Base-by-base conservation (phyloP, 2,797 vertebrate genomes). In the Spea hammondii region DNA sequence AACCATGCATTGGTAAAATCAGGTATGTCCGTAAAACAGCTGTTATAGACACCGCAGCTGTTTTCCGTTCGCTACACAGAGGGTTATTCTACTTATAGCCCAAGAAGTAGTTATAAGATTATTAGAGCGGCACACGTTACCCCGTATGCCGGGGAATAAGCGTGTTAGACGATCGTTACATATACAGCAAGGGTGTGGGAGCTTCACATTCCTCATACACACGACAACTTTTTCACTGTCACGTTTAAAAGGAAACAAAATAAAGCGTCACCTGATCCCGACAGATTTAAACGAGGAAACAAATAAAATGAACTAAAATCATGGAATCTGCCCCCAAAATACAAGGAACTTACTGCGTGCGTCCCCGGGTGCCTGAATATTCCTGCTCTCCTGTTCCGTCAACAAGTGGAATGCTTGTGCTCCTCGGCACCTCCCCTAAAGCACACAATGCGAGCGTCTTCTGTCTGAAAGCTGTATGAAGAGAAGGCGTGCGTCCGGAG, bases 401-500 rank as follows among this genome's bases (percentile, higher is more conserved):
- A 60, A 62, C 46, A 0, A 59, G 83, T 32, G 72, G 76, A 64
- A 17, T 76, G 71, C 80, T 4, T 48, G 64, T 59, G 17, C 51
- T 72, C 44, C 59, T 47, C 65, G 49, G 87, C 86, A 74, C 86
- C 88, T 82, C 84, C 88, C 84, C 85, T 76, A n/a, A 74, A 70
- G 62, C 14, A 76, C 65, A 53, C 67, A 70, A 62, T 65, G 66
- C 55, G 45, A 4, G 51, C 11, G 46, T 64, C 85, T 13, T 8
- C 64, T 81, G 4, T 76, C 83, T 4, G 82, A 17, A 70, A 75
- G 83, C 68, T 69, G 74, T 68, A 78, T 65, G 80, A 78, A 76
- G 6, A 74, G 85, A 80, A 88, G 90, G 89, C 85, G 89, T 87
- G 89, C 80, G 86, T 78, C 6, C 59, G 45, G 13, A 5, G 79